These are phyloP conservation scores for Caenorhabditis uteleia DNA, from an alignment of 2,888 invertebrate genomes.

Conservation along the genomic window DNA sequence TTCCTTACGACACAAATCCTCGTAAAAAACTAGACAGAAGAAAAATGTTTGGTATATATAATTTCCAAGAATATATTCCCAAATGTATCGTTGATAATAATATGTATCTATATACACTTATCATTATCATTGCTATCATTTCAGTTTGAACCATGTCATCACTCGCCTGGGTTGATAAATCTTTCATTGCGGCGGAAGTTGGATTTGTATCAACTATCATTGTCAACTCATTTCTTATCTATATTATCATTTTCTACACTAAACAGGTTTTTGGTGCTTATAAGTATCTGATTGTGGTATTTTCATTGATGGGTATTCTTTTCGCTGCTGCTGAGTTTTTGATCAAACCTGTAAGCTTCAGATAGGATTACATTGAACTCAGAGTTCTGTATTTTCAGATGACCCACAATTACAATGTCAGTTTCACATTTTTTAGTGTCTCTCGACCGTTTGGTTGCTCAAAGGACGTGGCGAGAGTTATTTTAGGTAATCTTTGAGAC, in stretches of 20 bases:
- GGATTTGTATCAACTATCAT: conserved; percentile 19
- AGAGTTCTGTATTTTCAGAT: conserved; percentile 7
- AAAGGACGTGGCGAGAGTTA: conserved; percentile 14
- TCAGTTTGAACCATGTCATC: conserved; percentile 25
- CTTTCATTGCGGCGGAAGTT: conserved; percentile 22
- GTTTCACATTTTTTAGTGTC: conserved; percentile 29
- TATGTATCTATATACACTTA: no score
- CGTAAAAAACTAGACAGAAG: no score
- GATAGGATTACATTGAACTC: no score
- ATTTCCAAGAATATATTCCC: no score
- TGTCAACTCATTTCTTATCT: conserved; percentile 21
- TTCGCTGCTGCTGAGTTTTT: conserved; percentile 30
- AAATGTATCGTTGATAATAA: no score
- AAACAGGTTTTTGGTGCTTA: conserved; percentile 26
- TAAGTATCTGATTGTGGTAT: conserved; percentile 22
- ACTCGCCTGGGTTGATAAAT: conserved; percentile 10
- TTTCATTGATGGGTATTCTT: conserved; percentile 15
- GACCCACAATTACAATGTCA: conserved; percentile 31
- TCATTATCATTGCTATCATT: no score
- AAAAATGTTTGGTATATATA: no score
- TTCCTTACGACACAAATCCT: no score
- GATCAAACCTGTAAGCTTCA: conserved; percentile 11
- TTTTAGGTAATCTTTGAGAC: conserved; percentile 9
- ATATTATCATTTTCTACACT: conserved; percentile 18
- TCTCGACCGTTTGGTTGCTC: conserved; percentile 25